Base-by-base conservation (phyloP, 2,797 vertebrate genomes). In the Acrossocheilus wenchowensis region DNA sequence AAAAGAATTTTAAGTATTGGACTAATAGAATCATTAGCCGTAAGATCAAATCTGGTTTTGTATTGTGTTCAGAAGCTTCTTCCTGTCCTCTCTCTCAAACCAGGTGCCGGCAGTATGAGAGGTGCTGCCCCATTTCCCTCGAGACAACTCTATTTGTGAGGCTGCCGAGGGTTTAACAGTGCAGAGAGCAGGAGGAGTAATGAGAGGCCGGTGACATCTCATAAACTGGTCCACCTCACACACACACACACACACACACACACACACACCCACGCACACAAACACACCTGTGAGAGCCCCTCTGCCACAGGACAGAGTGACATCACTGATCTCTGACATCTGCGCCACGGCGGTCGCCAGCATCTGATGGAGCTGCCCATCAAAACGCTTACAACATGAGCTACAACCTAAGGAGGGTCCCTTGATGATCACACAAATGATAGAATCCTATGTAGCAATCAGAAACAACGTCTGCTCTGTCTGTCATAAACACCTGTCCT, bases 121-220 rank as follows among this genome's bases (percentile, higher is more conserved):
- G 69, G 74, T 64, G 45, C 66, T 73, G 57, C 69, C 72, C 81
- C 82, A 54, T 81, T 84, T 87, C 73, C 88, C 73, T 80, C 74
- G 84, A 87, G 85, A 89, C 88, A 86, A 87, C 57, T 89, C 84
- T 84, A 88, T 88, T 78, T 81, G 84, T 78, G 85, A 86, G 62
- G 81, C 78, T 82, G 82, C 84, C 88, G 77, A 77, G 84, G 88
- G 89, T 89, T 82, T 92, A 91, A 91, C 89, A 90, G 79, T 50
- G 79, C 83, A 86, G 85, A 88, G 86, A 89, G 87, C 92, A 90
- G 89, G 89, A 90, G 89, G 89, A 87, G 87, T 90, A 75, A 81
- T 84, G 87, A 87, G 87, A 87, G 89, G 88, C 66, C 81, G 72
- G 83, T 45, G 90, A 90, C 89, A 89, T 87, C 87, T 87, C 85